Base-by-base conservation (phyloP, 1,140 invertebrate genomes). In the Lineus longissimus region DNA sequence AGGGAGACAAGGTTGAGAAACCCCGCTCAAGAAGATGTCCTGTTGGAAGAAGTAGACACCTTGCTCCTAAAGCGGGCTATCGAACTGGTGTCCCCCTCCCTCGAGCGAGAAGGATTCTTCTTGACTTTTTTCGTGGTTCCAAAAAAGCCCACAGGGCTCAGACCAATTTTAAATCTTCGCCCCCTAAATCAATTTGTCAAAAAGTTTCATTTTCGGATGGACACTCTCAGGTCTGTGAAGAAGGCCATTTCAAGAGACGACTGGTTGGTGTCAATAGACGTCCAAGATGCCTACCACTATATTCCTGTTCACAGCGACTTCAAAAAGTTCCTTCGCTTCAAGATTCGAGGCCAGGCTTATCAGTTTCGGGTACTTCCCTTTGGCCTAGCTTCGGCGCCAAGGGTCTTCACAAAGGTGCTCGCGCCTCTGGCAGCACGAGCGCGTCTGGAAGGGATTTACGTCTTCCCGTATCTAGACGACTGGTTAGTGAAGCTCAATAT, bases 51-150 rank as follows among this genome's bases (percentile, higher is more conserved):
- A 54, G 43, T 61, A 61, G 33, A 36, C 33, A 36, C 33, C 6
- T 15, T 36, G 15, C 33, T 36, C 15, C 33, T 7, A 36, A 36
- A 36, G 33, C 33, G 33, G 15, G 33, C 33, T 15, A 36, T 36
- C 25, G 60, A 59, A 31, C 22, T 17, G n/a, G 64, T 66, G 22
- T 31, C 45, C 0, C 23, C 23, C 51, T 2, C 11, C 0, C n/a
- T 62, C 29, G 60, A n/a, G 22, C 17, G 15, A 15, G 2, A 25
- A 2, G 57, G 61, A 33, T 66, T 43, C 41, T 67, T 63, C 62
- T 62, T 55, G 30, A 67, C 57, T 11, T 51, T 67, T 47, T 67
- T 63, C 45, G 27, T 63, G 19, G 65, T 63, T 33, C 57, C 57
- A 57, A 67, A 63, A 30, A 60, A 63, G 31, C 30, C 51, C 27